These are phyloP conservation scores for Tyria jacobaeae DNA, from an alignment of 2,888 invertebrate species.

Conservation along the genomic window DNA sequence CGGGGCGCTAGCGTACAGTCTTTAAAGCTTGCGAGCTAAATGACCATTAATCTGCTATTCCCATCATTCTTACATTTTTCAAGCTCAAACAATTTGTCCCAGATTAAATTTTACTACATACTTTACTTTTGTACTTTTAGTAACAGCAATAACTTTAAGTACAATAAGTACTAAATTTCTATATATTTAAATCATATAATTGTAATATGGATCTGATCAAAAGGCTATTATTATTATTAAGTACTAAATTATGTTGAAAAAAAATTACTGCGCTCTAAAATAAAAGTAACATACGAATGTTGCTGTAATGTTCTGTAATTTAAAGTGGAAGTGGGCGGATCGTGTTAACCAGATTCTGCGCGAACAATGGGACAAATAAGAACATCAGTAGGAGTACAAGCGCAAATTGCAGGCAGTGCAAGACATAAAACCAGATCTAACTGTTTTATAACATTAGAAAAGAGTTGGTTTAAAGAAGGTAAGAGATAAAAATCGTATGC, in stretches of 20 bases:
- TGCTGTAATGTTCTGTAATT: neutral
- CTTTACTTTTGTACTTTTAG: slow-evolving; percentile 2
- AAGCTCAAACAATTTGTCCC: slow-evolving; percentile 35
- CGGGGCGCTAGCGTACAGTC: slow-evolving; percentile 45
- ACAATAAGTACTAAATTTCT: neutral
- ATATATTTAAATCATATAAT: too few species aligned
- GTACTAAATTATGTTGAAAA: neutral
- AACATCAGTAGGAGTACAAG: neutral
- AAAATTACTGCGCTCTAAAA: neutral
- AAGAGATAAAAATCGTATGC: neutral
- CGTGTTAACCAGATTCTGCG: neutral
- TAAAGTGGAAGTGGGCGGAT: neutral
- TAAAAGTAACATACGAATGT: neutral
- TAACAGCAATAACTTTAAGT: neutral
- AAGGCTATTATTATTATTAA: too few species aligned
- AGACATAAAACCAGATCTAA: neutral
- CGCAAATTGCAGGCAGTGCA: neutral
- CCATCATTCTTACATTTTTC: slow-evolving; percentile 39
- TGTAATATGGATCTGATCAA: too few species aligned
- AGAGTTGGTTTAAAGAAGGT: neutral
- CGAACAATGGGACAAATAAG: neutral
- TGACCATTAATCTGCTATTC: slow-evolving; percentile 43
- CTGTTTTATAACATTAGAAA: neutral
- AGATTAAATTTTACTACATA: slow-evolving; percentile 10
- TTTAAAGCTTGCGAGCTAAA: slow-evolving; percentile 44